Evolutionary conservation across 2,888 invertebrate genomes (phyloP).

Genomic region (Choreutis nemorana): DNA sequence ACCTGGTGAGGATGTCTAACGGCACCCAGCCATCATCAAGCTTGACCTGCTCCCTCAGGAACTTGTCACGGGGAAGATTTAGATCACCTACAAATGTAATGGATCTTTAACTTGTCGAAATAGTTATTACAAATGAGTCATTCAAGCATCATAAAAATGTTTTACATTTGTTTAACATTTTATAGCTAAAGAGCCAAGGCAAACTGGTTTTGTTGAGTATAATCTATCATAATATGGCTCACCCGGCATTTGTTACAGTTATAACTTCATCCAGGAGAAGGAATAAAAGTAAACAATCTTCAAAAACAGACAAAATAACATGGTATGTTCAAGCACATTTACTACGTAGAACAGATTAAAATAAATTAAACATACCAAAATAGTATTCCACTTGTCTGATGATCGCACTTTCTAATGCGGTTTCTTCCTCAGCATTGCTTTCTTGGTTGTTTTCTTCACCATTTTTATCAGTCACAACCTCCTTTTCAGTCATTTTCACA

Average conservation of each 20-base stretch:
- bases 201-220: no score
- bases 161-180: no score
- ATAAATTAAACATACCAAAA: constrained; percentile 43
- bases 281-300: background rate
- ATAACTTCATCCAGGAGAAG: no score
- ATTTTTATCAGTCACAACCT: constrained; percentile 30
- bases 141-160: no score
- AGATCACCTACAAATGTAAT: constrained; percentile 77
- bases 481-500: constrained; percentile 47
- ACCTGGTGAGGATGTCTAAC: constrained; percentile 82
- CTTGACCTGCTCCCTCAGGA: constrained; percentile 85
- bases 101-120: no score
- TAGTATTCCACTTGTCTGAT: constrained; percentile 75
- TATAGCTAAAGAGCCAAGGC: no score
- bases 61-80: constrained; percentile 92
- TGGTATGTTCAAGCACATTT: no score
- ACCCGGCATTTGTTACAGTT: no score
- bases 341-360: no score
- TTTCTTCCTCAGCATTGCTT: constrained; percentile 19
- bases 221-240: no score
- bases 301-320: no score
- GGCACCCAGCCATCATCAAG: constrained; percentile 93
- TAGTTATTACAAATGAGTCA: no score
- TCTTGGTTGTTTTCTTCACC: constrained; percentile 24
- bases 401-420: constrained; percentile 66